Percentiles rank a stretch among this genome's conserved stretches.
These are phyloP conservation scores for Solenopsis fugax DNA, from an alignment of 1,140 invertebrate genomes.

Conservation along the genomic window DNA sequence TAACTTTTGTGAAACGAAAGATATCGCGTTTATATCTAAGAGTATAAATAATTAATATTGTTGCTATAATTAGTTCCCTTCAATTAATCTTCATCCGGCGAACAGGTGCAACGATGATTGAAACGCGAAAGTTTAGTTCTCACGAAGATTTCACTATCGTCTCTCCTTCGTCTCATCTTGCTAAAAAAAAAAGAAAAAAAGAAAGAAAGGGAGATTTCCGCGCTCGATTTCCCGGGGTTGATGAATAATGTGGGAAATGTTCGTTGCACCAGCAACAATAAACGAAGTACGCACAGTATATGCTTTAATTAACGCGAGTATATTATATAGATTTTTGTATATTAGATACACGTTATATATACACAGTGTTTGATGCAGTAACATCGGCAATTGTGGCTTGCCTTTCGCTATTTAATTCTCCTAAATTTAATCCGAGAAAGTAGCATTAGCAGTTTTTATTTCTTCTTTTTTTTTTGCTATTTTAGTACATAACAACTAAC, in stretches of 20 bases:
- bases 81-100: conserved; percentile 2
- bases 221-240: background rate
- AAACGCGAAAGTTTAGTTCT: conserved; percentile 42
- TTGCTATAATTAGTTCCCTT: background rate
- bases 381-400: conserved; percentile 13
- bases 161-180: background rate
- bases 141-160: conserved; percentile 45
- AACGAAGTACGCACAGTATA: background rate
- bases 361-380: conserved; percentile 12
- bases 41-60: background rate
- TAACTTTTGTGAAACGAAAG: background rate
- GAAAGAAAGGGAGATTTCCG: conserved; percentile 4
- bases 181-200: background rate
- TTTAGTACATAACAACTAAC: background rate
- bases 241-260: conserved; percentile 30
- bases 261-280: background rate
- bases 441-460: background rate
- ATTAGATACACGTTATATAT: conserved; percentile 21
- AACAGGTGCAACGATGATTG: conserved; percentile 3
- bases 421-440: conserved; percentile 25
- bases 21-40: background rate
- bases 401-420: conserved; percentile 28
- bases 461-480: background rate
- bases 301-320: conserved; percentile 27
- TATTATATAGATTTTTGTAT: conserved; percentile 36